Evolutionary conservation across 2,113 vertebrate species (phyloP), one percentile per base, ranked within the genome.

Genomic region (Oceanites oceanicus): DNA sequence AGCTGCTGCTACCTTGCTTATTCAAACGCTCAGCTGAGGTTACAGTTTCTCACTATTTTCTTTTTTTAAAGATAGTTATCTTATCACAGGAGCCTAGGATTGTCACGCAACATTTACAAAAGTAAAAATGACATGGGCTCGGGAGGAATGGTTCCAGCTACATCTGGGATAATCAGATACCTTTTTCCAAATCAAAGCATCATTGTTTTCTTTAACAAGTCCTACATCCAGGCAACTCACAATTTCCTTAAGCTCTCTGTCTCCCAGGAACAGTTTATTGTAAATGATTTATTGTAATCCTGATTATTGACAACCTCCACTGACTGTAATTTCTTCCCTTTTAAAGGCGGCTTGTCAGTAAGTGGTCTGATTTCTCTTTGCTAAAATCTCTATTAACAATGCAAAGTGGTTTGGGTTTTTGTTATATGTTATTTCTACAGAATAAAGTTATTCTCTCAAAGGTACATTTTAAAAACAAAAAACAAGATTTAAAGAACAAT

Each of bases 41-140:
- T 97, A 96, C 96, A 92, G 25, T 38, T 95, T 91, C 96, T 92
- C 96, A 42, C 90, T 88, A 1, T 49, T 71, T 52, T 36, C 72
- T 74, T 22, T 13, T 45, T 82, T 23, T 3, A 26, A 49, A 76
- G 95, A 90, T 56, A 45, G 80, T 75, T 75, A 88, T 90, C 94
- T 94, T 83, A 56, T 71, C 81, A 65, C 8, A 44, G 74, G 67
- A 96, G 93, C 85, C 86, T 72, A 22, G 11, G 74, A 72, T 7
- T n/a, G 98, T 98, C 98, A 98, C 92, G 98, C 98, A 94, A 97
- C 98, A 98, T 98, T 98, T 98, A 95, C 94, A 70, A 71, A 75
- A 78, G 92, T 87, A 40, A 65, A 90, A 88, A 65, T 84, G 62
- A 73, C 94, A 45, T 66, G 15, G 87, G 76, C 95, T 94, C 94